phyloP scores from a whole-genome alignment of 2,113 vertebrate species.

The Peromyscus polionotus region DNA sequence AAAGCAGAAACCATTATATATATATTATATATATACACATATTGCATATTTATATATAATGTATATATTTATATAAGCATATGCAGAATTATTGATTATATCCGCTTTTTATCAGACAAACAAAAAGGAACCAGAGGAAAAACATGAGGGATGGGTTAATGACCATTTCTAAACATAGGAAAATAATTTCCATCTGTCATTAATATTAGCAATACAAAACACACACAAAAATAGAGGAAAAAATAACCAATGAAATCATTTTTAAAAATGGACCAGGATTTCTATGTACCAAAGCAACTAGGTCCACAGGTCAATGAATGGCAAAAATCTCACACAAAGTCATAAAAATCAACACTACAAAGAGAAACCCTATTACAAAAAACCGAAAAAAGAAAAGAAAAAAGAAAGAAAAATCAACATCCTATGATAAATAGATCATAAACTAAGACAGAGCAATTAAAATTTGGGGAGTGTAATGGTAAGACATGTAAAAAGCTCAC shows the following conservation, averaged over 20 bases:
- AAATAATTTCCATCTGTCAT: neutral
- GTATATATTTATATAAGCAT: neutral
- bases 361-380: too few species aligned
- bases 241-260: too few species aligned
- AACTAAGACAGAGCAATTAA: too few species aligned
- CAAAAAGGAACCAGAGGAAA: neutral
- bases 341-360: neutral
- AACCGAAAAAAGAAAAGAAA: neutral
- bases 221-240: neutral
- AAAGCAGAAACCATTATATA: neutral
- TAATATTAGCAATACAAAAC: neutral
- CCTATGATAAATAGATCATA: neutral
- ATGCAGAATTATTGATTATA: neutral
- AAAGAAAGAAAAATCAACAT: neutral
- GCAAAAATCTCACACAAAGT: neutral
- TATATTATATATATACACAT: neutral
- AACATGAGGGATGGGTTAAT: neutral
- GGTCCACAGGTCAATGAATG: neutral
- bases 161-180: neutral
- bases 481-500: neutral
- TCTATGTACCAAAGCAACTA: neutral
- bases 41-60: too few species aligned
- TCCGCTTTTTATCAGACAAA: neutral
- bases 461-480: too few species aligned
- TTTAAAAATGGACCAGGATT: neutral